Conservation (phyloP, 1,140 invertebrate species). For the Oscheius sp. region DNA sequence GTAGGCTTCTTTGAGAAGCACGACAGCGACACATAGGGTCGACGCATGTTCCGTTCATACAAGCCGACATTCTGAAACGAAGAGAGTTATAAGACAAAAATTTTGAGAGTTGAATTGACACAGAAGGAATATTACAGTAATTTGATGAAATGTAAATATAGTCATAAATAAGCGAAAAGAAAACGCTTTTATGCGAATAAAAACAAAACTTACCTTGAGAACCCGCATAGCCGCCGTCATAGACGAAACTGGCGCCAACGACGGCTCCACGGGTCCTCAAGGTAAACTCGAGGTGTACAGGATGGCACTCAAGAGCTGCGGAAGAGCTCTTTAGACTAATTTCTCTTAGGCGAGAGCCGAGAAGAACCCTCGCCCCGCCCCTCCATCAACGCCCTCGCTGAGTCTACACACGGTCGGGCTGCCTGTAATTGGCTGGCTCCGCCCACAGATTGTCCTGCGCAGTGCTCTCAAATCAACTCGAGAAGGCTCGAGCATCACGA, state of each 20-base stretch:
- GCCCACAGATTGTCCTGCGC: constrained; percentile 5
- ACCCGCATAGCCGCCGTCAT: constrained; percentile 21
- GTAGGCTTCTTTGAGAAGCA: not conserved
- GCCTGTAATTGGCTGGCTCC: constrained; percentile 10
- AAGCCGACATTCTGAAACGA: not conserved
- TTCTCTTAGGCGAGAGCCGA: constrained; percentile 30
- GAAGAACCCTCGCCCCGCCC: constrained; percentile 1
- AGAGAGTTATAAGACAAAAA: not conserved
- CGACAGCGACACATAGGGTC: not conserved
- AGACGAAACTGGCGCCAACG: not conserved
- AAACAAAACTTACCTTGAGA: constrained; percentile 25
- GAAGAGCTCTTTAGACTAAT: constrained; percentile 27
- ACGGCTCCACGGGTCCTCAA: constrained; percentile 21
- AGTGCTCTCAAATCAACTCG: constrained; percentile 14
- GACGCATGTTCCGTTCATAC: not conserved
- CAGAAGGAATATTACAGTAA: not conserved
- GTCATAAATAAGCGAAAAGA: not conserved
- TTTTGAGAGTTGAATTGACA: not conserved
- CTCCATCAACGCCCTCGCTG: not conserved
- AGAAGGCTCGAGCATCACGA: not conserved
- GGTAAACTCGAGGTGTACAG: constrained; percentile 20
- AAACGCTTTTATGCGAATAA: not conserved
- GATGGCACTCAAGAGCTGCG: constrained; percentile 8
- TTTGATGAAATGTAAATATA: constrained; percentile 1
- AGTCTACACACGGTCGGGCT: constrained; percentile 11